Percentiles rank a stretch among this genome's conserved stretches.
Evolutionary conservation across 2,797 vertebrate species (phyloP).

Genomic region (Microtus californicus): DNA sequence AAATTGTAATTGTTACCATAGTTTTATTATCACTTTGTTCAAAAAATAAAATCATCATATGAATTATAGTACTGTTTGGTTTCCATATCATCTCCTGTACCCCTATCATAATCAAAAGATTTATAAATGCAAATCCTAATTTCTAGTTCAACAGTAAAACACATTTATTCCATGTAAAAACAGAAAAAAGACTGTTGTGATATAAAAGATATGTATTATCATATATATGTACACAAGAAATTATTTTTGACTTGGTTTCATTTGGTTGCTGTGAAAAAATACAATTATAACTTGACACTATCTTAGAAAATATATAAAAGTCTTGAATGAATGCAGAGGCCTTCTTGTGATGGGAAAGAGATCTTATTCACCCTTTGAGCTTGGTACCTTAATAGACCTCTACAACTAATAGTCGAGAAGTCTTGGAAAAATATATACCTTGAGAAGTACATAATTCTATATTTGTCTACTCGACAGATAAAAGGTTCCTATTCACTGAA

Average conservation of each 20-base stretch:
- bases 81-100: background rate
- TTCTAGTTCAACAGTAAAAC: conserved; percentile 10
- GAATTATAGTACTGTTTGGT: background rate
- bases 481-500: background rate
- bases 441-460: background rate
- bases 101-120: background rate
- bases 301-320: conserved; percentile 10
- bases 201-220: background rate
- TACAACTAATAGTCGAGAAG: background rate
- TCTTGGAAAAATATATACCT: background rate
- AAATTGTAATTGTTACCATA: background rate
- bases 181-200: background rate
- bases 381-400: background rate
- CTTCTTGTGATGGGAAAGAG: background rate
- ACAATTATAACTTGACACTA: conserved; percentile 25
- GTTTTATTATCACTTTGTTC: background rate
- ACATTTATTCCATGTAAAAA: background rate
- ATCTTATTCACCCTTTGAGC: background rate
- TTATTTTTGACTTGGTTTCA: conserved; percentile 8
- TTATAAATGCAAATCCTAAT: background rate
- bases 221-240: background rate
- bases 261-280: background rate
- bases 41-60: conserved; percentile 8
- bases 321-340: background rate
- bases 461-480: background rate